These are phyloP conservation scores for Riparia riparia DNA, from an alignment of 2,113 vertebrate species.

Conservation along the genomic window DNA sequence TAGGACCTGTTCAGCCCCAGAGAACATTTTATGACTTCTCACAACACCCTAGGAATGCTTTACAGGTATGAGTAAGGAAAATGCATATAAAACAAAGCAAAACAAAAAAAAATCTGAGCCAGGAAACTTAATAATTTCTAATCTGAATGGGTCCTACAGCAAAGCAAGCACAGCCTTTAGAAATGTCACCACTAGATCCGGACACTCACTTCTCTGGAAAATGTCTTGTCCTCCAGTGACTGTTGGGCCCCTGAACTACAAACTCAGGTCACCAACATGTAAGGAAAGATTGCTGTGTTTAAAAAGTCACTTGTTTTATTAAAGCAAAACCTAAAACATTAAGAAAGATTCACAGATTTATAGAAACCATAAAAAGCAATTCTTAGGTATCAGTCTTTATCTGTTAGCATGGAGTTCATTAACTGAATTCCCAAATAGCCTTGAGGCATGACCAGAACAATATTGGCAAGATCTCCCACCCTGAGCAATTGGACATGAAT, in stretches of 20 bases:
- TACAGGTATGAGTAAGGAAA: not conserved
- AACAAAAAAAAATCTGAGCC: not conserved
- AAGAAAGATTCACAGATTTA: not conserved
- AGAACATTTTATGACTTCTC: not conserved
- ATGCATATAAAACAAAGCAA: not conserved
- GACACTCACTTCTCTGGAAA: not conserved
- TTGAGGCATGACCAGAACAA: not conserved
- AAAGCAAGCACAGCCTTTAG: not conserved
- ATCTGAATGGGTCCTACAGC: not conserved
- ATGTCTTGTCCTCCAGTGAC: fast-evolving
- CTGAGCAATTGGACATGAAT: not conserved
- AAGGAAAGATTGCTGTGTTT: not conserved
- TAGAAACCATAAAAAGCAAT: not conserved
- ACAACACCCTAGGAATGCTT: not conserved
- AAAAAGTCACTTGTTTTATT: not conserved
- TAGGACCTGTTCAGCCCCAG: not conserved
- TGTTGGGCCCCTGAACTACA: not conserved
- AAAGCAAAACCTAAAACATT: not conserved
- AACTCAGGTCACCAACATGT: not conserved
- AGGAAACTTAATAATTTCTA: not conserved
- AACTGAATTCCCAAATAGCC: not conserved
- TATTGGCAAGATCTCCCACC: not conserved
- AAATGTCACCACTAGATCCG: not conserved
- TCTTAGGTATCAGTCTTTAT: not conserved
- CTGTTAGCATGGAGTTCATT: not conserved